Percentiles rank a stretch among this genome's conserved stretches.
phyloP scores from a whole-genome alignment of 1,140 invertebrate genomes.

The Solen grandis region DNA sequence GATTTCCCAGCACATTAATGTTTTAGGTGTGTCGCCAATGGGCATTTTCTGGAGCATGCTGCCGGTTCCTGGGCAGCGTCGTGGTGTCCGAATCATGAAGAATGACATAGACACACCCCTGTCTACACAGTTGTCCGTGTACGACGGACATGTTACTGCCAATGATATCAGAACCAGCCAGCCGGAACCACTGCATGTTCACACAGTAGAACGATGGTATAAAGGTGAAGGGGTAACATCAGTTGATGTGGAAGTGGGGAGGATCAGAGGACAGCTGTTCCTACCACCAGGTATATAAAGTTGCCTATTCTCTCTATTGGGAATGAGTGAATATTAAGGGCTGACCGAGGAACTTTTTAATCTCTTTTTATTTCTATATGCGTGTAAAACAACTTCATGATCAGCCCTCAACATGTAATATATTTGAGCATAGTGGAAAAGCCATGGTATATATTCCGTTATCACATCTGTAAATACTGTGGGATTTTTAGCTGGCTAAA shows the following conservation, averaged over 20 bases:
- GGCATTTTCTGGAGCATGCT: conserved; percentile 52
- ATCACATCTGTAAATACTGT: too few species aligned
- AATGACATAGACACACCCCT: conserved; percentile 33
- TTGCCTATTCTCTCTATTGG: too few species aligned
- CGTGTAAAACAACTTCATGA: too few species aligned
- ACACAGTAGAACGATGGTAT: conserved; percentile 31
- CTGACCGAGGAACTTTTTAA: too few species aligned
- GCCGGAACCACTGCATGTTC: neutral
- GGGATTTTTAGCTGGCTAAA: too few species aligned
- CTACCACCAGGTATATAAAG: conserved; percentile 50
- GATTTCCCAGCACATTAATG: neutral
- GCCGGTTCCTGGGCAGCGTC: conserved; percentile 15
- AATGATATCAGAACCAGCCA: neutral
- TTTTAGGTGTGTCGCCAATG: conserved; percentile 47
- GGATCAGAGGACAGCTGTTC: conserved; percentile 35
- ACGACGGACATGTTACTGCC: conserved; percentile 14
- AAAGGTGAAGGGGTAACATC: conserved; percentile 11
- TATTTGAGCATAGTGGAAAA: too few species aligned
- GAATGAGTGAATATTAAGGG: too few species aligned
- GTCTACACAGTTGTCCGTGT: neutral
- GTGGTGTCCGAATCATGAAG: conserved; percentile 39
- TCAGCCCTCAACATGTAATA: too few species aligned
- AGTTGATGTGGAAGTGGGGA: conserved; percentile 23
- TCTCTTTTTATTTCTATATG: too few species aligned
- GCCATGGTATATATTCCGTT: too few species aligned